Conservation (phyloP, 2,797 vertebrate genomes). For the Podarcis lilfordi region DNA sequence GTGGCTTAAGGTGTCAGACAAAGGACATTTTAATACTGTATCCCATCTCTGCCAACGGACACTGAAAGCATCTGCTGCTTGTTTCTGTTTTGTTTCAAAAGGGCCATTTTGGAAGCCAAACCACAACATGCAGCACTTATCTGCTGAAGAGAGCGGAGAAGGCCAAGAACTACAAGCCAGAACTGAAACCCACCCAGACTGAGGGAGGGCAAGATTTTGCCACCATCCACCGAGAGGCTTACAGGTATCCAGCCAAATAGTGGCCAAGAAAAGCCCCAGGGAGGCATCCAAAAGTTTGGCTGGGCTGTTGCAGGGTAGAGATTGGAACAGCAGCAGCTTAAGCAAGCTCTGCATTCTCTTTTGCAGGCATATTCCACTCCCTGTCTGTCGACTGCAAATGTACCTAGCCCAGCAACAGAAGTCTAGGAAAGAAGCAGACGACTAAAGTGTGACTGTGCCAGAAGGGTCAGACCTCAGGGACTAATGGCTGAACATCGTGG, state of each 20-base stretch:
- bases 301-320: too few species aligned
- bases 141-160: constrained; percentile 52
- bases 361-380: constrained; percentile 13
- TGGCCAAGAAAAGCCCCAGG: background rate
- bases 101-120: constrained; percentile 33
- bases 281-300: background rate
- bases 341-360: background rate
- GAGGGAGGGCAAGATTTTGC: constrained; percentile 34
- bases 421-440: too few species aligned
- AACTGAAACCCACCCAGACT: background rate
- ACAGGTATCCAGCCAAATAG: constrained; percentile 37
- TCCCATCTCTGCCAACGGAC: too few species aligned
- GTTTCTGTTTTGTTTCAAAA: background rate
- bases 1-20: background rate
- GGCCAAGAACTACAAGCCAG: constrained; percentile 51
- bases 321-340: too few species aligned
- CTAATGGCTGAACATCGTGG: background rate
- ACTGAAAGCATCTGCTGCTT: background rate
- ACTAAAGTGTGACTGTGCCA: background rate
- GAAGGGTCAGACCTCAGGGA: background rate
- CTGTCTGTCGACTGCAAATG: background rate
- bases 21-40: background rate
- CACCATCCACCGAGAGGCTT: constrained; percentile 30
- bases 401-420: constrained; percentile 12
- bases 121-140: constrained; percentile 39